Evolutionary conservation across 53 echinoderm and acorn worm species (phyloP).

Genomic region (Apostichopus leukothele): DNA sequence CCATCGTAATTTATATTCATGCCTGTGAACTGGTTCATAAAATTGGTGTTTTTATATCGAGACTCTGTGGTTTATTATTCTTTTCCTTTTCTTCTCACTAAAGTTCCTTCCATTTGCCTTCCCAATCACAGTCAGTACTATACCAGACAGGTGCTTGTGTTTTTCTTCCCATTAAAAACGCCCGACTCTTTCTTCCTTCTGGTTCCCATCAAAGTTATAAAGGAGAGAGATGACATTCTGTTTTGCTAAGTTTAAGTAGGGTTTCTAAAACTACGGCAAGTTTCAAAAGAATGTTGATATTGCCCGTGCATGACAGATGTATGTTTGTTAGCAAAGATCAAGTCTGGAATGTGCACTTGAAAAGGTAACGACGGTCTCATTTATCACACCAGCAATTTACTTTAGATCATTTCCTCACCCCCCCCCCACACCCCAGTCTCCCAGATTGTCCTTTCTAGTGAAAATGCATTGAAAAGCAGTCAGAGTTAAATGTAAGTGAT

Average conservation of each 20-base stretch:
- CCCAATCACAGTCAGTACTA: too few species aligned
- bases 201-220: slow-evolving; percentile 28
- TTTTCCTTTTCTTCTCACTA: too few species aligned
- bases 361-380: too few species aligned
- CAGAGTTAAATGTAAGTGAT: too few species aligned
- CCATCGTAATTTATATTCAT: not conserved
- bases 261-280: not conserved
- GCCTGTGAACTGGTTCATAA: not conserved
- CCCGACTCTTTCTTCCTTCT: not conserved
- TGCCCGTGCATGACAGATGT: not conserved
- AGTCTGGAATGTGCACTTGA: too few species aligned
- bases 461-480: too few species aligned
- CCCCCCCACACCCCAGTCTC: too few species aligned
- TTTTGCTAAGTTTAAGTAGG: slow-evolving; percentile 1
- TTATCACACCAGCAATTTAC: too few species aligned
- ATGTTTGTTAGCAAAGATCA: slow-evolving; percentile 3
- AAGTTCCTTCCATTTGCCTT: too few species aligned
- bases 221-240: slow-evolving; percentile 36
- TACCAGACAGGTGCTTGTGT: slow-evolving; percentile 8
- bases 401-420: too few species aligned
- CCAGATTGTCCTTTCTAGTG: too few species aligned
- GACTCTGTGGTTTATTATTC: slow-evolving; percentile 15
- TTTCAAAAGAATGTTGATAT: not conserved
- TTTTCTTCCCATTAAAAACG: not conserved
- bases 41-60: not conserved